Base-by-base conservation (phyloP, 2,888 invertebrate species). In the Aquatica leii region DNA sequence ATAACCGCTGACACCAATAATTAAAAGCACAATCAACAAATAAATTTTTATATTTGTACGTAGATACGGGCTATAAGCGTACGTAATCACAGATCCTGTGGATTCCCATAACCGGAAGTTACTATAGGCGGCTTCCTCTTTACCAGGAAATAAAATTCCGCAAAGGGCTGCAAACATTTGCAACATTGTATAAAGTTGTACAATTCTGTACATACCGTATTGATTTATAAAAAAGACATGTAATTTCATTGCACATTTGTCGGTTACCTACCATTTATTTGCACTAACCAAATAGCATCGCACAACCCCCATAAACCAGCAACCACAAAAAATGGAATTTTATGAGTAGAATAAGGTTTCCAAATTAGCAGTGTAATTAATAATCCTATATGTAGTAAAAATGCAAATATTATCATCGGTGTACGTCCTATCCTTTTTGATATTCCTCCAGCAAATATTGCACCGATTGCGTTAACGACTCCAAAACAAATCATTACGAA, bases 401-500 rank as follows among this genome's bases (percentile, higher is more conserved):
- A 85, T 0, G 92, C 94, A 20, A 90, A 86, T 11, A 88, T 82
- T 83, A 96, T 91, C 60, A 97, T 88, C 0, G 93, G 89, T 51
- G 88, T 86, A 41, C 96, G 84, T 0, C 97, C 96, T 0, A 92
- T 89, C 67, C 90, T 81, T 78, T 93, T 94, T 57, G 91, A 90
- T 20, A 95, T 77, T 0, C 88, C 87, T 0, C 96, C 96, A 0
- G 92, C 92, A 8, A 90, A 81, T 0, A 93, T 88, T 0, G 96
- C 94, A 0, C 93, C 92, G n/a, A 94, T 78, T 0, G 95, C 94
- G 77, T 95, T 95, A 70, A 90, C 90, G 5, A 93, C 87, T 0
- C 97, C 97, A 78, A 94, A 96, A 77, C 94, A 94, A 67, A 97
- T 94, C 92, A 97, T 93, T 56, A 95, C 94, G 78, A 91, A 95